A percentile compares a stretch with the other conserved stretches of the same genome.
Evolutionary conservation across 2,797 vertebrate species (phyloP).

Genomic region (Astyanax mexicanus): DNA sequence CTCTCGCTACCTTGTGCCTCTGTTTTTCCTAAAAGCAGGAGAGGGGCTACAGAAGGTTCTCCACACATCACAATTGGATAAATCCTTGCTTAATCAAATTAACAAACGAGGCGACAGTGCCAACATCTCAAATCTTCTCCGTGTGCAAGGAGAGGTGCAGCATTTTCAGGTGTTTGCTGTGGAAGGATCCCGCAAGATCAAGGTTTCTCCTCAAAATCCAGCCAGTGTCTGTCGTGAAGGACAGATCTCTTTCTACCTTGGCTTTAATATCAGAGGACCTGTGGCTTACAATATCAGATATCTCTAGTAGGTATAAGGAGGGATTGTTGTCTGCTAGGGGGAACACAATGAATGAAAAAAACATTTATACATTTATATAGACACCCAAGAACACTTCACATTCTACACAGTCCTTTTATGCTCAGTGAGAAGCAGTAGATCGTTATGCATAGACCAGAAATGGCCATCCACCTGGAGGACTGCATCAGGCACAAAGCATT

Average conservation of each 20-base stretch:
- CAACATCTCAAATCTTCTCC: neutral
- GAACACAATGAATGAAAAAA: no score
- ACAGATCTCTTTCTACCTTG: constrained; percentile 43
- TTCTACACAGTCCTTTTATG: no score
- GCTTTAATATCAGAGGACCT: constrained; percentile 49
- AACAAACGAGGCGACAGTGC: neutral
- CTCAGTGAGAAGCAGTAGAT: no score
- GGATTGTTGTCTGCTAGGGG: no score
- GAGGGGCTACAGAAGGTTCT: constrained; percentile 20
- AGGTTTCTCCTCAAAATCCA: constrained; percentile 23
- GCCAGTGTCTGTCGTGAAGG: constrained; percentile 13
- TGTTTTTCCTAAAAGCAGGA: constrained; percentile 35
- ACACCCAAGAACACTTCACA: no score
- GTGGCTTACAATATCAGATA: constrained; percentile 32
- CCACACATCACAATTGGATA: constrained; percentile 5
- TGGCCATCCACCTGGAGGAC: no score
- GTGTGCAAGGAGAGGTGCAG: constrained; percentile 28
- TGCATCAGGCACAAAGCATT: no score
- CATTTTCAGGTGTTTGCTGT: constrained; percentile 24
- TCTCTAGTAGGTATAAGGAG: neutral
- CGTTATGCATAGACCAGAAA: no score
- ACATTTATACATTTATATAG: no score
- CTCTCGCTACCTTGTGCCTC: constrained; percentile 40
- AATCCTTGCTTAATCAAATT: neutral
- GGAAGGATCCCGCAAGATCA: constrained; percentile 5